phyloP scores from a whole-genome alignment of 1,140 invertebrate species.

The Anastrepha ludens region DNA sequence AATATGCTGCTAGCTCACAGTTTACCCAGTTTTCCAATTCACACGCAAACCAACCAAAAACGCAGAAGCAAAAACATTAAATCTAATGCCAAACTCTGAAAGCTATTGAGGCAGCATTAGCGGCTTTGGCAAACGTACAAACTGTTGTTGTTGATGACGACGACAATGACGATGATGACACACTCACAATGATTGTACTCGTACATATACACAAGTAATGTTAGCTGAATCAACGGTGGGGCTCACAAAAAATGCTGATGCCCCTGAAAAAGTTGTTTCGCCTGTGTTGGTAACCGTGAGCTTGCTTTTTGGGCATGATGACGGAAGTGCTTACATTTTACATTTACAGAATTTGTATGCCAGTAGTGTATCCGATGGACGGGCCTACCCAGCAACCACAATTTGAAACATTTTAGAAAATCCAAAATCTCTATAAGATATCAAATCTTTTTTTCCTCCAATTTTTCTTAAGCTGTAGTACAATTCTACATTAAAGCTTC shows the following conservation, averaged over 20 bases:
- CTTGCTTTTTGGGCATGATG: not conserved
- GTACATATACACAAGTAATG: not conserved
- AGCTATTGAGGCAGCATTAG: not conserved
- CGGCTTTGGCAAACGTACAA: not conserved
- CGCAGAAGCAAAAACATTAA: too few species aligned
- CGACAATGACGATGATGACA: not conserved
- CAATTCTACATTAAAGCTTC: too few species aligned
- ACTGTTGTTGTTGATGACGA: not conserved
- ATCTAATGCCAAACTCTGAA: not conserved
- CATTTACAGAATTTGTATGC: conserved; percentile 14
- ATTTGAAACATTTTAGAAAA: too few species aligned
- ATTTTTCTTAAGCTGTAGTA: too few species aligned
- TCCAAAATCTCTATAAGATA: too few species aligned
- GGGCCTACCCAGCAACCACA: not conserved
- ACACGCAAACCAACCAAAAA: too few species aligned
- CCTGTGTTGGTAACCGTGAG: not conserved
- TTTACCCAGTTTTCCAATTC: too few species aligned
- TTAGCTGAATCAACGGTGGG: not conserved
- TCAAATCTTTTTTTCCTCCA: too few species aligned
- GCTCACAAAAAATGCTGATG: not conserved
- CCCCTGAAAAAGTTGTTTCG: conserved; percentile 20
- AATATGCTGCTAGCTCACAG: too few species aligned
- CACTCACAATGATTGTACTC: not conserved
- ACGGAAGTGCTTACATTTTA: conserved; percentile 8
- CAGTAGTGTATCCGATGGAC: not conserved